These are phyloP conservation scores for Campoletis sonorensis DNA, from an alignment of 1,140 invertebrate genomes.

Conservation along the genomic window DNA sequence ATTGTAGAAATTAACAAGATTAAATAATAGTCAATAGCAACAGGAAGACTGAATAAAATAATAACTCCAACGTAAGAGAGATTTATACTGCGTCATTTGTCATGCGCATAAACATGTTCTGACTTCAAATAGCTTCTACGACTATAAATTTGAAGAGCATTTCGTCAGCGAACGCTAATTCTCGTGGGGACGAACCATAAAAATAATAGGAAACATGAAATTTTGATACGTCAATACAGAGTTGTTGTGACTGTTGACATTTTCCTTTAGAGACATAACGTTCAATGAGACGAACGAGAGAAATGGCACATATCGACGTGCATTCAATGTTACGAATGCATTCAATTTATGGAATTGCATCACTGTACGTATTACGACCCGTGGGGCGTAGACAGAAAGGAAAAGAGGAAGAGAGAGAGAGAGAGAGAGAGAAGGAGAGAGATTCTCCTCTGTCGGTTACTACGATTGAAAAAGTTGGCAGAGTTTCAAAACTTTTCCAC, in stretches of 20 bases:
- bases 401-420: background rate
- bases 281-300: conserved; percentile 5
- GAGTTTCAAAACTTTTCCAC: conserved; percentile 63
- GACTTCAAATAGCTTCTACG: too few species aligned
- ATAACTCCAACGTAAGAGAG: background rate
- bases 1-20: too few species aligned
- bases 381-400: conserved; percentile 5
- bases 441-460: conserved; percentile 59
- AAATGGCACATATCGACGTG: conserved; percentile 48
- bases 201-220: background rate
- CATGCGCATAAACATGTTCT: too few species aligned
- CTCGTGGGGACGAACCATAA: background rate
- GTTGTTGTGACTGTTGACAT: background rate
- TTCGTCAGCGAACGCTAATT: background rate
- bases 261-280: background rate
- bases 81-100: background rate
- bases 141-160: background rate
- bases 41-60: too few species aligned
- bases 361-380: conserved; percentile 52
- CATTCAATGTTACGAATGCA: conserved; percentile 63
- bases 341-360: conserved; percentile 66
- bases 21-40: too few species aligned
- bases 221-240: background rate
- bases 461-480: conserved; percentile 72
- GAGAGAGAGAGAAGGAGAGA: conserved; percentile 20